Evolutionary conservation across 2,797 vertebrate species (phyloP).

Genomic region (Acrocephalus scirpaceus): DNA sequence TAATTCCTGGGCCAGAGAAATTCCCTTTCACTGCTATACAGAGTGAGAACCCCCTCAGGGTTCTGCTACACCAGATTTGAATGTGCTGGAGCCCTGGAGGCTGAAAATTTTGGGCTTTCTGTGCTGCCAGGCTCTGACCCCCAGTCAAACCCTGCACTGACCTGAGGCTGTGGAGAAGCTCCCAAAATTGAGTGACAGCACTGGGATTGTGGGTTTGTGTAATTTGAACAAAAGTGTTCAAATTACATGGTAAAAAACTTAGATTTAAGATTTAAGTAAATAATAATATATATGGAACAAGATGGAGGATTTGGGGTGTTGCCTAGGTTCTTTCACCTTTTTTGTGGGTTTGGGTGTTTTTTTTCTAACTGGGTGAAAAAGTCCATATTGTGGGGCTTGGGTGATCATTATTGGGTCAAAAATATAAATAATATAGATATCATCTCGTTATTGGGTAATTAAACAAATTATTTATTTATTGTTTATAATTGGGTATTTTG

Average conservation of each 20-base stretch:
- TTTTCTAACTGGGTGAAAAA: neutral
- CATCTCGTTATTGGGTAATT: neutral
- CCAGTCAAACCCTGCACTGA: neutral
- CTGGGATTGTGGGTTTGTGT: neutral
- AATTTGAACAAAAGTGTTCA: neutral
- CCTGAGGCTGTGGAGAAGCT: neutral
- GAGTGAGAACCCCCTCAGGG: neutral
- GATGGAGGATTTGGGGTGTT: neutral
- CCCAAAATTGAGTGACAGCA: neutral
- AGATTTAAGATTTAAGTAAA: neutral
- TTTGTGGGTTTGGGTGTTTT: neutral
- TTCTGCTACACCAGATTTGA: fast-evolving
- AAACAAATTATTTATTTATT: too few species aligned
- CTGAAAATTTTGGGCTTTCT: neutral
- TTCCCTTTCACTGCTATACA: neutral
- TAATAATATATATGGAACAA: neutral
- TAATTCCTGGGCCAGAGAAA: neutral
- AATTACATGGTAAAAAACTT: neutral
- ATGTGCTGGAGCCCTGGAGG: neutral
- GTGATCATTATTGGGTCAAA: neutral
- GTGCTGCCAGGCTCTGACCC: neutral
- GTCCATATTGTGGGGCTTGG: too few species aligned
- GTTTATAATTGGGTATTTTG: too few species aligned
- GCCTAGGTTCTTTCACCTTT: neutral
- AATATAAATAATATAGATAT: neutral